Percentiles rank a stretch among this genome's conserved stretches.
Evolutionary conservation across 2,888 invertebrate species (phyloP).

Genomic region (Hydrotaea diabolus): DNA sequence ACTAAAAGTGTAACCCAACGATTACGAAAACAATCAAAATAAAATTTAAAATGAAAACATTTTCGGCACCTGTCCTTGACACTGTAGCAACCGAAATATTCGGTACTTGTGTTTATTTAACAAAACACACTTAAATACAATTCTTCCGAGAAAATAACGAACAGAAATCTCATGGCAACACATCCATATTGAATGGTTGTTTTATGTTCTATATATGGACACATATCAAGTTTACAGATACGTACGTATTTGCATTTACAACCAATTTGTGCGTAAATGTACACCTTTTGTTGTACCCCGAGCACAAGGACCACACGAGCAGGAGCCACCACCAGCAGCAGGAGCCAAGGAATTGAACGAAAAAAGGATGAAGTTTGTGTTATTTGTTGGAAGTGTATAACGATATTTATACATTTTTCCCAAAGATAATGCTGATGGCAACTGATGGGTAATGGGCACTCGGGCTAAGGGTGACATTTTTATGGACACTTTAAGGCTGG

Average conservation of each 20-base stretch:
- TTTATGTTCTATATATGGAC: slow-evolving; percentile 16
- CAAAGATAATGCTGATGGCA: not conserved
- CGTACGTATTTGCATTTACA: slow-evolving; percentile 65
- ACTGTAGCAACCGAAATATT: too few species aligned
- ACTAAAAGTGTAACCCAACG: too few species aligned
- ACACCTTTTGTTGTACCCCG: not conserved
- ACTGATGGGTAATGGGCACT: not conserved
- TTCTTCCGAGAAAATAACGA: too few species aligned
- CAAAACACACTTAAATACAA: too few species aligned
- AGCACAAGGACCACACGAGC: not conserved
- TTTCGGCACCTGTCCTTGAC: too few species aligned
- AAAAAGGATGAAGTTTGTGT: slow-evolving; percentile 39
- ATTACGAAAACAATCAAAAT: too few species aligned
- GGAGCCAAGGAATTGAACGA: not conserved
- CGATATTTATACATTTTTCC: slow-evolving; percentile 23
- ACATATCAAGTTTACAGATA: slow-evolving; percentile 7
- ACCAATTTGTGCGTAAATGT: slow-evolving; percentile 64
- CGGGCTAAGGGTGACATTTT: slow-evolving; percentile 2
- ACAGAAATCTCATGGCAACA: slow-evolving; percentile 17
- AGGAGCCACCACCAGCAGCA: not conserved
- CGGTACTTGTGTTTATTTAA: too few species aligned
- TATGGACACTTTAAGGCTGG: not conserved
- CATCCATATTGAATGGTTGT: slow-evolving; percentile 43
- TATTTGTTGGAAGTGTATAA: slow-evolving; percentile 11
- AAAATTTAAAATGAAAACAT: too few species aligned